phyloP scores from a whole-genome alignment of 2,797 vertebrate species.

The Masticophis lateralis region DNA sequence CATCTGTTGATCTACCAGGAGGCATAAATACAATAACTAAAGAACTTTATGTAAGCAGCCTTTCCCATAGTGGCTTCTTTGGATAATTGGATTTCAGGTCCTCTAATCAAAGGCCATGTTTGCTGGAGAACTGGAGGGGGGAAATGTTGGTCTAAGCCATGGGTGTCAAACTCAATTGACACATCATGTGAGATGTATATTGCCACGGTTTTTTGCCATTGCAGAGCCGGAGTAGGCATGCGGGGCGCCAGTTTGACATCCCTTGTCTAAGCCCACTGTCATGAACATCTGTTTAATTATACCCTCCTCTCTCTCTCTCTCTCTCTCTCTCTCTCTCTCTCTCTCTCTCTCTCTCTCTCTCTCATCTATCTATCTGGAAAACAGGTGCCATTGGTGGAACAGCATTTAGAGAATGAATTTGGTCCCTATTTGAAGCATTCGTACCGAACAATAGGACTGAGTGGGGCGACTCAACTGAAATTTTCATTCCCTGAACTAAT shows the following conservation, averaged over 20 bases:
- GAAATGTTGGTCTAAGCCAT: not conserved
- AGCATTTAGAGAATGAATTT: conserved; percentile 88
- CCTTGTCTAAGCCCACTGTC: not conserved
- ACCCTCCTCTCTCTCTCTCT: no score
- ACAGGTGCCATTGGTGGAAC: conserved; percentile 90
- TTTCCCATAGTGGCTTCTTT: not conserved
- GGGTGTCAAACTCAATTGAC: no score
- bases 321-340: no score
- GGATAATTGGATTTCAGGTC: not conserved
- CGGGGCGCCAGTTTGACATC: no score
- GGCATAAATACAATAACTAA: not conserved
- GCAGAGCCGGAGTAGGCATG: no score
- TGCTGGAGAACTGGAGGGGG: not conserved
- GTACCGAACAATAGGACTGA: conserved; percentile 84
- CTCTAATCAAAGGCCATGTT: not conserved
- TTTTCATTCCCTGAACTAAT: conserved; percentile 89
- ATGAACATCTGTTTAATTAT: not conserved
- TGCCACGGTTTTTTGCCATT: no score
- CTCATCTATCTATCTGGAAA: not conserved
- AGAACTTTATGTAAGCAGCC: not conserved
- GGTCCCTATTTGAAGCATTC: conserved; percentile 77
- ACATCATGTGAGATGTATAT: no score
- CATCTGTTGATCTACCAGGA: not conserved
- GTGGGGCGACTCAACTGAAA: conserved; percentile 87
- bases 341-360: no score